Percentiles rank a stretch among this genome's conserved stretches.
These are phyloP conservation scores for Acromyrmex echinatior DNA, from an alignment of 1,140 invertebrate genomes.

Conservation along the genomic window DNA sequence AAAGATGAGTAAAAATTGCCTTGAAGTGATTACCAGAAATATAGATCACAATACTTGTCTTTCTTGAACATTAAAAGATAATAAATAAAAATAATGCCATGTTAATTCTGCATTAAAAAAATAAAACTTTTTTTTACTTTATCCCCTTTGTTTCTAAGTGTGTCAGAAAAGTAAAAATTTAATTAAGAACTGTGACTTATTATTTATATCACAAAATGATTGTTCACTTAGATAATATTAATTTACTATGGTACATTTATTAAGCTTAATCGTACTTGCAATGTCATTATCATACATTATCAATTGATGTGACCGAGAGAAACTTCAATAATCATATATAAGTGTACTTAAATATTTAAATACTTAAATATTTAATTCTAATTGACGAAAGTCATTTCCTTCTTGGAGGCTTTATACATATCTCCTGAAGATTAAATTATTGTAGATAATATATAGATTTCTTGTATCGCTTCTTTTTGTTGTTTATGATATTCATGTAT, in stretches of 20 bases:
- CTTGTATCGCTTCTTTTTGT: not conserved
- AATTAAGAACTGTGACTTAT: not conserved
- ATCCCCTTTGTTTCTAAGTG: not conserved
- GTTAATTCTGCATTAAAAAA: not conserved
- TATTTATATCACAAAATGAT: not conserved
- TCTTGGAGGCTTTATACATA: not conserved
- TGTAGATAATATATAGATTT: not conserved
- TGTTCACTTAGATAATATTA: not conserved
- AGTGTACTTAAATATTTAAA: not conserved
- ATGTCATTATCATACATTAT: not conserved
- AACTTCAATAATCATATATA: conserved; percentile 15
- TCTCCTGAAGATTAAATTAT: not conserved
- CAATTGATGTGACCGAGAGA: not conserved
- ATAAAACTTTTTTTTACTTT: not conserved
- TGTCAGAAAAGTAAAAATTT: not conserved
- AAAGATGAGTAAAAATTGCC: not conserved
- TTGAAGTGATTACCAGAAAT: not conserved
- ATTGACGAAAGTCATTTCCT: no score
- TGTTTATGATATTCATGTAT: not conserved
- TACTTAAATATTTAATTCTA: not conserved
- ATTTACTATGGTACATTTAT: not conserved
- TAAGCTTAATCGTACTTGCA: not conserved
- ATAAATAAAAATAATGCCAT: not conserved
- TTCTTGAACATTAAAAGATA: not conserved
- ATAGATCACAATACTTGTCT: not conserved